Evolutionary conservation across 1,140 invertebrate species (phyloP).

Genomic region (Caerostris extrusa): DNA sequence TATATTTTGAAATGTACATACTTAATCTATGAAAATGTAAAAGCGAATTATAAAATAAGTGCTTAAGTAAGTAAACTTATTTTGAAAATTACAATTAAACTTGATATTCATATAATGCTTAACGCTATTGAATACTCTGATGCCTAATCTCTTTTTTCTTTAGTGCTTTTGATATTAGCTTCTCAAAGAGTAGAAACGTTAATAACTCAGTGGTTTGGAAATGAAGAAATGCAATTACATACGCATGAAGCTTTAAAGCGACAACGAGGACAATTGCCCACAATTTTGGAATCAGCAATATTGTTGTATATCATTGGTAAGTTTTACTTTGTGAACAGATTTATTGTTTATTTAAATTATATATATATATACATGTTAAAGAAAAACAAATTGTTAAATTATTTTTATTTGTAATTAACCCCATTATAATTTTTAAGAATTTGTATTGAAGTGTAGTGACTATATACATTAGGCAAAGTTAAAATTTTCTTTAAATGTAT

Average conservation of each 20-base stretch:
- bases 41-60: neutral
- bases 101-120: neutral
- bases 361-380: no score
- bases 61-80: neutral
- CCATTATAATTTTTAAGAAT: no score
- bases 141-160: conserved; percentile 79
- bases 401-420: no score
- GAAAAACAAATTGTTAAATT: no score
- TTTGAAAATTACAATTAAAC: neutral
- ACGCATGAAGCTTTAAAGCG: conserved; percentile 87
- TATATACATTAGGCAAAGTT: no score
- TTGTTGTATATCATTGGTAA: conserved; percentile 90
- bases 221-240: conserved; percentile 87
- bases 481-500: no score
- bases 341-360: no score
- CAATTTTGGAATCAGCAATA: conserved; percentile 90
- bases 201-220: conserved; percentile 88
- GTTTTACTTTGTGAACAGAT: neutral
- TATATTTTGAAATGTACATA: no score
- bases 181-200: conserved; percentile 96
- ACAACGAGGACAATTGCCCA: conserved; percentile 91
- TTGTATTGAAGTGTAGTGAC: no score
- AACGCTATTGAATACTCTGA: no score
- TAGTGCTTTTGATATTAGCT: conserved; percentile 97
- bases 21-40: no score